Conservation (phyloP, 2,888 invertebrate species). For the Thysanoteuthis rhombus region DNA sequence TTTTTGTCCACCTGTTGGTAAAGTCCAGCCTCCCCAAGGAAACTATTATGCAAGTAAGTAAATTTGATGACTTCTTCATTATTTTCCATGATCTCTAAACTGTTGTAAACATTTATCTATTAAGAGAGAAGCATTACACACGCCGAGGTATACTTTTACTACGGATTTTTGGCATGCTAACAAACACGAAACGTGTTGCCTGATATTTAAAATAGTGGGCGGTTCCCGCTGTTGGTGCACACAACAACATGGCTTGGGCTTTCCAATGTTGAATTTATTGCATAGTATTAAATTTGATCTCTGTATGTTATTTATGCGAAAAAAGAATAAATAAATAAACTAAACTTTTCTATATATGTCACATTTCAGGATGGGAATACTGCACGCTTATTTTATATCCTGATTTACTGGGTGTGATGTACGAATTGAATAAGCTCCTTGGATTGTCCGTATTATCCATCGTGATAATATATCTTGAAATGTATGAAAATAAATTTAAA, state of each 20-base stretch:
- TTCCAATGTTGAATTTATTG: background rate
- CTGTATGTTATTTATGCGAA: too few relatives aligned
- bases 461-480: too few relatives aligned
- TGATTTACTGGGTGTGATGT: background rate
- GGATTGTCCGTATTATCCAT: too few relatives aligned
- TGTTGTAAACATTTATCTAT: background rate
- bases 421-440: background rate
- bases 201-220: constrained; percentile 16
- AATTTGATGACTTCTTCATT: background rate
- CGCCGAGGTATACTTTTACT: background rate
- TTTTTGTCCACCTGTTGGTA: constrained; percentile 65
- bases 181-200: background rate
- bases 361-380: too few relatives aligned
- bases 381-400: too few relatives aligned
- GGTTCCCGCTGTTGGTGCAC: background rate
- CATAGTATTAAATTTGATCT: too few relatives aligned
- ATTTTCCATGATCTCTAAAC: background rate
- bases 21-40: constrained; percentile 64
- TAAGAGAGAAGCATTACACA: background rate
- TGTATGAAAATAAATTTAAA: too few relatives aligned
- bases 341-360: too few relatives aligned
- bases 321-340: too few relatives aligned
- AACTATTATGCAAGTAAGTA: constrained; percentile 62
- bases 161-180: background rate
- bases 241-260: background rate